These are phyloP conservation scores for Dasysyrphus albostriatus DNA, from an alignment of 2,888 invertebrate genomes.

Conservation along the genomic window DNA sequence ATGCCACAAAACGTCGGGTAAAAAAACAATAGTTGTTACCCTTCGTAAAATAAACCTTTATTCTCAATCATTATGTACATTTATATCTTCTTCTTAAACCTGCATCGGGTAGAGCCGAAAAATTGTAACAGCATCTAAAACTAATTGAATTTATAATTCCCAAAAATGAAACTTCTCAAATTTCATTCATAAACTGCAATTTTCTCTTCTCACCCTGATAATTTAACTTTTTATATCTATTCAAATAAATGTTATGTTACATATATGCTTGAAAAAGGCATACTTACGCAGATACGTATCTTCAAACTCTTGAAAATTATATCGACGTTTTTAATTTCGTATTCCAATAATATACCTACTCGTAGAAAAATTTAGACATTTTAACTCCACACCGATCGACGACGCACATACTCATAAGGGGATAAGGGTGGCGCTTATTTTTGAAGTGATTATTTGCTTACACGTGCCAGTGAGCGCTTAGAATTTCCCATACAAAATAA, in stretches of 20 bases:
- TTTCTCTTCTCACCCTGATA: neutral
- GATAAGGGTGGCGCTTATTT: no score
- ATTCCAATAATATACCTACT: no score
- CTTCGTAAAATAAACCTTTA: neutral
- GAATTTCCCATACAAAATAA: no score
- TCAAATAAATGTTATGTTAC: conserved; percentile 21
- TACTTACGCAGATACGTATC: neutral
- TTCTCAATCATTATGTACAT: neutral
- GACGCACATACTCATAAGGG: neutral
- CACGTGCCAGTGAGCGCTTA: no score
- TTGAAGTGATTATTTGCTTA: no score
- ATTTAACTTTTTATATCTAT: conserved; percentile 14
- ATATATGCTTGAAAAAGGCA: conserved; percentile 23
- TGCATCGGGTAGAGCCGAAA: neutral
- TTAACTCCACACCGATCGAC: neutral
- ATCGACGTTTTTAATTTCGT: conserved; percentile 54
- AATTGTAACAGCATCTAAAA: neutral
- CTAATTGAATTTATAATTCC: conserved; percentile 19
- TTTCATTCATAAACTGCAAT: conserved; percentile 20
- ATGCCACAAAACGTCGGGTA: no score
- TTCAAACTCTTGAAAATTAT: conserved; percentile 36
- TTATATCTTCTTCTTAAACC: neutral
- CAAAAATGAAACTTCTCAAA: neutral
- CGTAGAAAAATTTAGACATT: conserved; percentile 13
- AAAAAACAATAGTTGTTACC: no score